These are phyloP conservation scores for Scomber japonicus DNA, from an alignment of 2,113 vertebrate species.

Conservation along the genomic window DNA sequence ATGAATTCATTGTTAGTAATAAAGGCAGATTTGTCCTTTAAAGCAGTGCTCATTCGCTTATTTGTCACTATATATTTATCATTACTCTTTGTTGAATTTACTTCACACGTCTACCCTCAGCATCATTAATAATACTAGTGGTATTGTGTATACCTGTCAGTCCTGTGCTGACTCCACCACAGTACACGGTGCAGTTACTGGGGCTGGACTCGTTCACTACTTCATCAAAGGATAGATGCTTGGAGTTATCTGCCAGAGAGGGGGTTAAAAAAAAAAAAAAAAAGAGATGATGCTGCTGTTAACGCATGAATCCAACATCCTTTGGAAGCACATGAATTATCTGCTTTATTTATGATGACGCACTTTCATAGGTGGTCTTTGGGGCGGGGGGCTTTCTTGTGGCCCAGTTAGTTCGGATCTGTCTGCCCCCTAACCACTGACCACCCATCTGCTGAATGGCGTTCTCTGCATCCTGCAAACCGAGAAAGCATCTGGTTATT, in stretches of 20 bases:
- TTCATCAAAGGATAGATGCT: constrained; percentile 96
- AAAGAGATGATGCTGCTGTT: not conserved
- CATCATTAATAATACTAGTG: not conserved
- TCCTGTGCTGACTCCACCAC: constrained; percentile 94
- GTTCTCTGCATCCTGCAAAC: constrained; percentile 93
- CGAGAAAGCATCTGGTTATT: not conserved
- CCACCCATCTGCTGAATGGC: constrained; percentile 99
- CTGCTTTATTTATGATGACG: constrained; percentile 56
- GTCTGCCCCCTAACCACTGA: constrained; percentile 97
- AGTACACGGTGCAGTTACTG: constrained; percentile 98
- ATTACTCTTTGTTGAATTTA: not conserved
- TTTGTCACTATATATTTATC: no score
- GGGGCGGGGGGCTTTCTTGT: constrained; percentile 97
- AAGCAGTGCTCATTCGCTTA: not conserved
- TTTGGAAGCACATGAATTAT: not conserved
- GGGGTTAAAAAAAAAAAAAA: not conserved
- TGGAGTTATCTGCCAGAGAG: constrained; percentile 87
- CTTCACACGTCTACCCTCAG: not conserved
- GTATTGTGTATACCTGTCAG: constrained; percentile 88
- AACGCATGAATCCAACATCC: not conserved
- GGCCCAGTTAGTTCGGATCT: constrained; percentile 99
- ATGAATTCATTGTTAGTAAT: not conserved
- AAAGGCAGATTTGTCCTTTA: not conserved
- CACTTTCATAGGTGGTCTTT: constrained; percentile 94
- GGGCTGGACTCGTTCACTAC: constrained; percentile 98